Evolutionary conservation across 2,888 invertebrate genomes (phyloP), one percentile per base, ranked within the genome.

Genomic region (Mechanitis messenoides): DNA sequence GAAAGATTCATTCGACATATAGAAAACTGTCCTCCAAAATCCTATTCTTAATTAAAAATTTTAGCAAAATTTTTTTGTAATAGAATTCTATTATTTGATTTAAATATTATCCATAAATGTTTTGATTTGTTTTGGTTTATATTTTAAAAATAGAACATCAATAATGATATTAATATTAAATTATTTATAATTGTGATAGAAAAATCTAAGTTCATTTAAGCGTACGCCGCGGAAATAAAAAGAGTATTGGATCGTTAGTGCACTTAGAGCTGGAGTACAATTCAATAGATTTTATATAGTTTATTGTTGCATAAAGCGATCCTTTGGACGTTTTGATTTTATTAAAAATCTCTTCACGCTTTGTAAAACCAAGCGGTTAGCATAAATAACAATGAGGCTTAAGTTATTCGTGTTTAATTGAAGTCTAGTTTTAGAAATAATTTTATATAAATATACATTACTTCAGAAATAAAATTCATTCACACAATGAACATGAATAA

Each of bases 291-390:
- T 50, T 31, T 50, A 50, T 50, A 50, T 50, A 50, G 50, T 50
- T 50, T 50, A 50, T 50, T 50, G 50, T 50, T 50, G 50, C 50
- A 50, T 50, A 50, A 50, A 50, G 50, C 50, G 31, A 31, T 50
- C 50, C 50, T 50, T 50, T 50, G 50, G 28, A 50, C 50, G 50
- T 31, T 50, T 50, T 31, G 31, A 31, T 50, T 50, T 50, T 50
- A 50, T 50, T 50, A 50, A 50, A 50, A 31, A 31, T 31, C 50
- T 12, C 28, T 47, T 47, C n/a, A 47, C 20, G 31, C 50, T 50
- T 50, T 50, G 50, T 50, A 50, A 50, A 50, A 50, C 28, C 28
- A 31, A 28, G 50, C 35, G 6, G 35, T 31, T 50, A 50, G 31
- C 50, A 42, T 11, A 31, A 50, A 50, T 50, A 50, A 31, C 31